Evolutionary conservation across 2,888 invertebrate genomes (phyloP).

Genomic region (Drosophila macrospina): DNA sequence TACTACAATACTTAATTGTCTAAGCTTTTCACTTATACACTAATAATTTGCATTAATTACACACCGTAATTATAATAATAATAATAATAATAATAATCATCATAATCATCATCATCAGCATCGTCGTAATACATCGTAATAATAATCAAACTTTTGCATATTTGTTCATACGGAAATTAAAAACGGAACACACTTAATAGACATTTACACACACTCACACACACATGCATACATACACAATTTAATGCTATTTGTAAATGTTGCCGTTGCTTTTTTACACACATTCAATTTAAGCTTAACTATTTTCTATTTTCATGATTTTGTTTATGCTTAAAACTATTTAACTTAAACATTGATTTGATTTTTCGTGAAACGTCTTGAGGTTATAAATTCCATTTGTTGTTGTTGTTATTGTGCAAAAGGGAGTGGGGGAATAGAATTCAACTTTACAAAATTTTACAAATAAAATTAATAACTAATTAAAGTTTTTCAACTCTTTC

Average conservation of each 20-base stretch:
- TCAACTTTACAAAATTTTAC: conserved; percentile 37
- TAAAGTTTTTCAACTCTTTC: not conserved
- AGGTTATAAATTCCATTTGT: conserved; percentile 57
- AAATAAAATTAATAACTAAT: conserved; percentile 7
- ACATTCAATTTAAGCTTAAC: conserved; percentile 47
- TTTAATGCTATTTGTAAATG: conserved; percentile 72
- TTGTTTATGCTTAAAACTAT: conserved; percentile 72
- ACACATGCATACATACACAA: conserved; percentile 36
- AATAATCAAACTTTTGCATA: conserved; percentile 66
- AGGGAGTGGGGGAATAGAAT: conserved; percentile 13
- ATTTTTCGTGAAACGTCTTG: conserved; percentile 67
- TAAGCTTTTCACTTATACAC: conserved; percentile 59
- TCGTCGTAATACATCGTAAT: conserved; percentile 62
- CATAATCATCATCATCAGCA: conserved; percentile 33
- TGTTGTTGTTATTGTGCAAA: conserved; percentile 12
- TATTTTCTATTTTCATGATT: conserved; percentile 35
- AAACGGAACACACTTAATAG: conserved; percentile 60
- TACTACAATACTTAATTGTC: conserved; percentile 75
- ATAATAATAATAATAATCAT: conserved; percentile 37
- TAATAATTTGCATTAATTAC: conserved; percentile 77
- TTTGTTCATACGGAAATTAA: conserved; percentile 75
- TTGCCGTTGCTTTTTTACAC: conserved; percentile 42
- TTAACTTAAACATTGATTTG: conserved; percentile 81
- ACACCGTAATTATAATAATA: conserved; percentile 71
- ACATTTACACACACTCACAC: conserved; percentile 17